A percentile compares a stretch with the other conserved stretches of the same genome.
These are phyloP conservation scores for Anticlea derivata DNA, from an alignment of 2,888 invertebrate genomes.

Conservation along the genomic window DNA sequence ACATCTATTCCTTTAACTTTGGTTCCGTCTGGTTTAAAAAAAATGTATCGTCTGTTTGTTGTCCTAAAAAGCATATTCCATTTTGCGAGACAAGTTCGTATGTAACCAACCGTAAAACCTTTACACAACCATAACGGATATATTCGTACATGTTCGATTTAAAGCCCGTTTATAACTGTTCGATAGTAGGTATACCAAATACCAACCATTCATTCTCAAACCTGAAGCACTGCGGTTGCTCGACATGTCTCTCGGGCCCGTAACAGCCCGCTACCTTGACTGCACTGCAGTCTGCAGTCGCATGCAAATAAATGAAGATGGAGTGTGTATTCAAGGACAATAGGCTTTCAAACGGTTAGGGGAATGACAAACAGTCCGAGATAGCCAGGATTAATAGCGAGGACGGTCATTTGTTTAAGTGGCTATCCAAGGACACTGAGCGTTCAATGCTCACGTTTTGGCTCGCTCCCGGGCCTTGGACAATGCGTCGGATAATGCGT, in stretches of 20 bases:
- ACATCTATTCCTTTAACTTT: too few species aligned
- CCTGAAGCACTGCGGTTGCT: constrained; percentile 8
- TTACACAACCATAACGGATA: too few species aligned
- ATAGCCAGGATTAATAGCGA: constrained; percentile 25
- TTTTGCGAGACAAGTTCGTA: too few species aligned
- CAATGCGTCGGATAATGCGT: constrained; percentile 22
- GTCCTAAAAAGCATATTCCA: too few species aligned
- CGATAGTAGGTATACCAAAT: background rate
- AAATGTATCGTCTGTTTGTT: too few species aligned
- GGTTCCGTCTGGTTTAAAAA: too few species aligned
- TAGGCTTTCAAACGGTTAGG: constrained; percentile 18
- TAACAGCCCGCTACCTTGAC: constrained; percentile 16
- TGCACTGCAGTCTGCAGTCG: constrained; percentile 20
- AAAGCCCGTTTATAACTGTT: background rate
- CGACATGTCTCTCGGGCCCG: constrained; percentile 8
- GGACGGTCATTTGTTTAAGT: constrained; percentile 26
- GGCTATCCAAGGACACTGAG: constrained; percentile 29
- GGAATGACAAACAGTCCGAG: constrained; percentile 26
- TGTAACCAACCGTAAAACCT: too few species aligned
- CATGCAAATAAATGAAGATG: constrained; percentile 24
- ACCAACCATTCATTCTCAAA: constrained; percentile 15
- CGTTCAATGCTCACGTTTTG: constrained; percentile 10
- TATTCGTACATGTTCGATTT: too few species aligned
- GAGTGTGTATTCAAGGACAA: constrained; percentile 20
- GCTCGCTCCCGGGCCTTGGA: constrained; percentile 6